Percentiles rank a stretch among this genome's conserved stretches.
Conservation (phyloP, 2,888 invertebrate species). For the Tortrix viridana region DNA sequence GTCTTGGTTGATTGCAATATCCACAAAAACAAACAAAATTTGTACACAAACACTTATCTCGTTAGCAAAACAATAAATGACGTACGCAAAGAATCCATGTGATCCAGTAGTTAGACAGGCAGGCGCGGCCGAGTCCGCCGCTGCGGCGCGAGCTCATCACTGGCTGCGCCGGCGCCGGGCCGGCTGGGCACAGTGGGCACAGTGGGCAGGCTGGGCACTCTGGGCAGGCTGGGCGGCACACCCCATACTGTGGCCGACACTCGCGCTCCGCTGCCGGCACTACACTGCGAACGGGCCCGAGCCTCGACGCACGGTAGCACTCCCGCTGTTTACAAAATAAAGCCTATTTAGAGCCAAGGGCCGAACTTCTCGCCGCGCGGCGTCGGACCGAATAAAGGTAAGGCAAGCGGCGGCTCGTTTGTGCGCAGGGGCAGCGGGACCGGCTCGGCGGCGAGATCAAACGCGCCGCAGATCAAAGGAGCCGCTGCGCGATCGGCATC, state of each 20-base stretch:
- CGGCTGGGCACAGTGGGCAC: slow-evolving; percentile 49
- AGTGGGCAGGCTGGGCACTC: slow-evolving; percentile 40
- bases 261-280: slow-evolving; percentile 58
- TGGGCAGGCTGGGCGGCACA: slow-evolving; percentile 51
- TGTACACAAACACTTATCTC: slow-evolving; percentile 29
- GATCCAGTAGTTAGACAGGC: slow-evolving; percentile 55
- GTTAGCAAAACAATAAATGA: slow-evolving; percentile 54
- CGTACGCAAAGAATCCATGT: slow-evolving; percentile 78
- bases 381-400: slow-evolving; percentile 82
- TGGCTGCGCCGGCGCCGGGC: slow-evolving; percentile 44
- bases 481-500: slow-evolving; percentile 84
- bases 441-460: slow-evolving; percentile 82
- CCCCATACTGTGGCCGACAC: slow-evolving; percentile 77
- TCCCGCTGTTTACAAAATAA: slow-evolving; percentile 82
- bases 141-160: slow-evolving; percentile 52
- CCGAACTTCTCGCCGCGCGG: slow-evolving; percentile 71
- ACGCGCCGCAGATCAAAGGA: slow-evolving; percentile 81
- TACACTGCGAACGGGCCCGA: slow-evolving; percentile 44
- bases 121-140: slow-evolving; percentile 44
- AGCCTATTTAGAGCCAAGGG: slow-evolving; percentile 82
- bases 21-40: neutral
- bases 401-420: slow-evolving; percentile 77
- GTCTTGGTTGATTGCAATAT: neutral
- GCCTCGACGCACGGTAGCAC: slow-evolving; percentile 68
- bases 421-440: slow-evolving; percentile 79